A percentile compares a stretch with the other conserved stretches of the same genome.
Evolutionary conservation across 2,113 vertebrate genomes (phyloP).

Genomic region (Stigmatopora nigra): DNA sequence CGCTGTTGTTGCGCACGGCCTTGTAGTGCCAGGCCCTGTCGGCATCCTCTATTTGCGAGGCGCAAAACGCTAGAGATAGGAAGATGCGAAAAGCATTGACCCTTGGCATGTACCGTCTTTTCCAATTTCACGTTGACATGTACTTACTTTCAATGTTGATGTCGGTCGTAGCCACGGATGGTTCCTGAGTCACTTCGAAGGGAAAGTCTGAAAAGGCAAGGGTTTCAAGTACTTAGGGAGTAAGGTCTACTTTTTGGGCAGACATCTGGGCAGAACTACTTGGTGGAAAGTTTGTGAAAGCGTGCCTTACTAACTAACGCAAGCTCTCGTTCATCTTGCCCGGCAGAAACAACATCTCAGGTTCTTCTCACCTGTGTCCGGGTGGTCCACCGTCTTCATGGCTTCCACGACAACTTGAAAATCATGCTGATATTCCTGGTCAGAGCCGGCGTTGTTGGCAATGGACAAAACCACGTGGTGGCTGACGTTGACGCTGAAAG

Average conservation of each 20-base stretch:
- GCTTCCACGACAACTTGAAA: neutral
- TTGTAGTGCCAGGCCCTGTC: neutral
- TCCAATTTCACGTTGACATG: neutral
- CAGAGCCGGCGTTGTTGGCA: neutral
- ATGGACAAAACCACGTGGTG: slow-evolving; percentile 1
- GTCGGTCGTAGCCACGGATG: neutral
- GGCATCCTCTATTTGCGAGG: neutral
- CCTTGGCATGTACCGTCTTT: too few relatives aligned
- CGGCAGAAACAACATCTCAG: neutral
- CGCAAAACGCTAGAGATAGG: neutral
- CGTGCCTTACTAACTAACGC: neutral
- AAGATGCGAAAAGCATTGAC: neutral
- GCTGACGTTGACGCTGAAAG: neutral
- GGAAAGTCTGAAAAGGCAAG: neutral
- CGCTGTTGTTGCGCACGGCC: too few relatives aligned
- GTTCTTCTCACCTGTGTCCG: neutral
- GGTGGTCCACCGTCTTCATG: neutral
- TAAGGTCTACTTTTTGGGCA: neutral
- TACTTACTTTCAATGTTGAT: neutral
- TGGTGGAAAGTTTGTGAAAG: neutral
- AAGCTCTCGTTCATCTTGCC: neutral
- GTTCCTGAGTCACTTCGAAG: neutral
- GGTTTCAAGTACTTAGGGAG: neutral
- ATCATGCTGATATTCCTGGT: neutral
- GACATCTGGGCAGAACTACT: neutral